A percentile compares a stretch with the other conserved stretches of the same genome.
Evolutionary conservation across 2,113 vertebrate species (phyloP).

Genomic region (Pica pica): DNA sequence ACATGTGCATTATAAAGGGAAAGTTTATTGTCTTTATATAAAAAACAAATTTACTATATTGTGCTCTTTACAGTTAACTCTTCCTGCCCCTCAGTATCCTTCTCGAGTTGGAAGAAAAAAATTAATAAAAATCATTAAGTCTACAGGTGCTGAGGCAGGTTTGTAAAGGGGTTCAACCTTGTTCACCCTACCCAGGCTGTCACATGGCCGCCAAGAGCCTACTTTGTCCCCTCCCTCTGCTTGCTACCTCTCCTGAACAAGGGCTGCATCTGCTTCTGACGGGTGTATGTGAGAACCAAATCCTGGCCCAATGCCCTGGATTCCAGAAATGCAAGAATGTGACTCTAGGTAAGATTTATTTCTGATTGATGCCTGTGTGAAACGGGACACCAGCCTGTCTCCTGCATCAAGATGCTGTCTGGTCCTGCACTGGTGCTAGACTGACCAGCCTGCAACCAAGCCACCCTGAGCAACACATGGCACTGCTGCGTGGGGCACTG

Average conservation of each 20-base stretch:
- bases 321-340: neutral
- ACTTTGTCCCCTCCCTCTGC: neutral
- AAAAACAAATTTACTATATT: slow-evolving; percentile 56
- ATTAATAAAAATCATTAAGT: neutral
- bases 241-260: neutral
- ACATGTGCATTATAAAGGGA: slow-evolving; percentile 76
- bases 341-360: neutral
- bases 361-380: neutral
- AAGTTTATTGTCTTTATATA: slow-evolving; percentile 72
- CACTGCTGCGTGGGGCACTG: neutral
- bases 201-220: neutral
- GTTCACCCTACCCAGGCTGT: neutral
- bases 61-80: slow-evolving; percentile 60
- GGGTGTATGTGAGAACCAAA: neutral
- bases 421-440: neutral
- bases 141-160: neutral
- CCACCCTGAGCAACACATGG: fast-evolving
- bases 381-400: fast-evolving
- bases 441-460: neutral
- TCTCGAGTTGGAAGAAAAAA: neutral
- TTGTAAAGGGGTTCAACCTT: neutral
- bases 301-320: neutral
- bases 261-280: neutral
- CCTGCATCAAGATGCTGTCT: neutral
- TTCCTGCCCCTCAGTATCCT: neutral